Percentiles rank a stretch among this genome's conserved stretches.
Conservation (phyloP, 1,140 invertebrate species). For the Tetramorium parvispinum region DNA sequence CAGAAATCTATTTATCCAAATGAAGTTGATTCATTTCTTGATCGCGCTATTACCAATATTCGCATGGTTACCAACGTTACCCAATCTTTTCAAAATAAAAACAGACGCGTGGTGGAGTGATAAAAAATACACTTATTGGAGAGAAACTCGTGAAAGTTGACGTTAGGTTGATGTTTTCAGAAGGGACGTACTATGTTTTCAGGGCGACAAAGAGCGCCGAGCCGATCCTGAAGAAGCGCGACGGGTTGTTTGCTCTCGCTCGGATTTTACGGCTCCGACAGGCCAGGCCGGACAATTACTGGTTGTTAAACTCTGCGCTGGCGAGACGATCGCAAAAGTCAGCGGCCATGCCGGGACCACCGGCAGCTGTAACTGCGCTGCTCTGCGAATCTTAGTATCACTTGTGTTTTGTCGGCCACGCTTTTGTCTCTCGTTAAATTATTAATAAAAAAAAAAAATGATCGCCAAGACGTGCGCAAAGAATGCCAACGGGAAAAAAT, state of each 20-base stretch:
- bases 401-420: slow-evolving; percentile 31
- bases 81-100: background rate
- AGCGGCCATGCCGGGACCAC: slow-evolving; percentile 55
- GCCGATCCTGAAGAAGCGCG: slow-evolving; percentile 66
- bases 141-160: background rate
- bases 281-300: slow-evolving; percentile 79
- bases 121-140: background rate
- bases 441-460: slow-evolving; percentile 17
- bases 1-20: background rate
- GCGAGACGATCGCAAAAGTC: slow-evolving; percentile 70
- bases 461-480: background rate
- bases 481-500: slow-evolving; percentile 1
- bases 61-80: background rate
- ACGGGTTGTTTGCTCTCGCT: slow-evolving; percentile 80
- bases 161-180: background rate
- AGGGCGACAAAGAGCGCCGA: slow-evolving; percentile 66
- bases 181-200: background rate
- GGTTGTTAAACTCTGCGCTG: slow-evolving; percentile 79
- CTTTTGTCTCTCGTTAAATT: slow-evolving; percentile 31
- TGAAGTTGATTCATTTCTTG: background rate
- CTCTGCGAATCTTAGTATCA: slow-evolving; percentile 42
- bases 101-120: background rate
- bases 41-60: background rate
- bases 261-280: slow-evolving; percentile 79
- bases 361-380: slow-evolving; percentile 62